Conservation (phyloP, 2,113 vertebrate species). For the Ammodytes dubius region DNA sequence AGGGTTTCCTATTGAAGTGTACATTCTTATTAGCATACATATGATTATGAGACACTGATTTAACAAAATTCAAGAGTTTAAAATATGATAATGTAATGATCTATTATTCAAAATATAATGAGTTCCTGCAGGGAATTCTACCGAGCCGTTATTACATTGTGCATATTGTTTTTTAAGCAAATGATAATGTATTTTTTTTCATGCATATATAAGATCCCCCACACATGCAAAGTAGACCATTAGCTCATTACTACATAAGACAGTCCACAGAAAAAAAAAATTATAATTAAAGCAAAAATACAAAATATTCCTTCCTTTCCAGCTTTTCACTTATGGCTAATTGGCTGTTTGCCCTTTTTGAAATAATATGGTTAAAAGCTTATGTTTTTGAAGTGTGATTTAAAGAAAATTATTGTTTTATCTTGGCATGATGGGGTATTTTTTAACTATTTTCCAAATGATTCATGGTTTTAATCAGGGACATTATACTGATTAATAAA, state of each 20-base stretch:
- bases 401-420: neutral
- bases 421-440: neutral
- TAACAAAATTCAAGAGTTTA: constrained; percentile 24
- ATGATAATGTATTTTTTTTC: neutral
- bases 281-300: neutral
- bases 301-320: neutral
- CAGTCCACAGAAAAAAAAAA: neutral
- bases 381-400: neutral
- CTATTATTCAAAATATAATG: constrained; percentile 51
- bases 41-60: constrained; percentile 46
- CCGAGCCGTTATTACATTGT: neutral
- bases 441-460: neutral
- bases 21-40: constrained; percentile 54
- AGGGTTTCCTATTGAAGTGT: constrained; percentile 38
- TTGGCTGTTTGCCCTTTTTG: neutral
- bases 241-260: neutral
- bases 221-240: neutral
- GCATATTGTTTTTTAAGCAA: constrained; percentile 6
- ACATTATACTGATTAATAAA: neutral
- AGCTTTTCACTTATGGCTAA: neutral
- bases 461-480: neutral
- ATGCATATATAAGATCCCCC: neutral
- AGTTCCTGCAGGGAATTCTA: constrained; percentile 14
- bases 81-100: constrained; percentile 55
- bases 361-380: neutral